These are phyloP conservation scores for Horisme vitalbata DNA, from an alignment of 2,888 invertebrate genomes.

Conservation along the genomic window DNA sequence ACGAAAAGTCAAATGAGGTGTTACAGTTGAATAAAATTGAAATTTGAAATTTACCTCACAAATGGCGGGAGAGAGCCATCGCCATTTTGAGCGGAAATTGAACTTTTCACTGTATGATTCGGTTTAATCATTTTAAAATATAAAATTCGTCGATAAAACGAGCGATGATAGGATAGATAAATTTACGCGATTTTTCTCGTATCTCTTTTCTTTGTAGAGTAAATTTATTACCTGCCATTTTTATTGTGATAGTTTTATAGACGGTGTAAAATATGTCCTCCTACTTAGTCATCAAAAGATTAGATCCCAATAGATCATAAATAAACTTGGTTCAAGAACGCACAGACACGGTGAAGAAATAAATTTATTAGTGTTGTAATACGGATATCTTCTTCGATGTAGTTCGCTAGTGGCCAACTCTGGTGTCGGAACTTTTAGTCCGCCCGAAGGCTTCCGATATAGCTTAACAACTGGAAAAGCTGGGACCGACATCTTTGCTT, in stretches of 20 bases:
- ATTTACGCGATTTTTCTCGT: slow-evolving; percentile 2
- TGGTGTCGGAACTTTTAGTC: too few relatives aligned
- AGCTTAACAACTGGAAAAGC: too few relatives aligned
- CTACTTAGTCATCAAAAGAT: too few relatives aligned
- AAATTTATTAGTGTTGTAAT: too few relatives aligned
- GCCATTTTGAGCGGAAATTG: slow-evolving; percentile 22
- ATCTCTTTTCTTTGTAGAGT: slow-evolving; percentile 1
- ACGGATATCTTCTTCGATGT: too few relatives aligned
- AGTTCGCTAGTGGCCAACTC: too few relatives aligned
- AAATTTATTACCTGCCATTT: slow-evolving; percentile 6
- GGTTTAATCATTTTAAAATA: neutral
- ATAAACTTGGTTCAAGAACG: too few relatives aligned
- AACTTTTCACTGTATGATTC: slow-evolving; percentile 9
- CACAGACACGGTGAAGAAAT: too few relatives aligned
- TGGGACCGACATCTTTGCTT: too few relatives aligned
- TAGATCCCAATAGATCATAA: too few relatives aligned
- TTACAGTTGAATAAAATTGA: slow-evolving; percentile 37
- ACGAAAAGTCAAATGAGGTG: slow-evolving; percentile 33
- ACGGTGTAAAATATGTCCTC: neutral
- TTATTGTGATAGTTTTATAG: slow-evolving; percentile 11
- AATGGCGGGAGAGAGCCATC: slow-evolving; percentile 23
- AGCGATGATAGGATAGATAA: neutral
- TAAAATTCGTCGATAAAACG: slow-evolving; percentile 8
- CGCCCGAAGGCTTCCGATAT: too few relatives aligned
- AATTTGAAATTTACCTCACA: slow-evolving; percentile 29